Evolutionary conservation across 2,113 vertebrate species (phyloP).

Genomic region (Xyrauchen texanus): DNA sequence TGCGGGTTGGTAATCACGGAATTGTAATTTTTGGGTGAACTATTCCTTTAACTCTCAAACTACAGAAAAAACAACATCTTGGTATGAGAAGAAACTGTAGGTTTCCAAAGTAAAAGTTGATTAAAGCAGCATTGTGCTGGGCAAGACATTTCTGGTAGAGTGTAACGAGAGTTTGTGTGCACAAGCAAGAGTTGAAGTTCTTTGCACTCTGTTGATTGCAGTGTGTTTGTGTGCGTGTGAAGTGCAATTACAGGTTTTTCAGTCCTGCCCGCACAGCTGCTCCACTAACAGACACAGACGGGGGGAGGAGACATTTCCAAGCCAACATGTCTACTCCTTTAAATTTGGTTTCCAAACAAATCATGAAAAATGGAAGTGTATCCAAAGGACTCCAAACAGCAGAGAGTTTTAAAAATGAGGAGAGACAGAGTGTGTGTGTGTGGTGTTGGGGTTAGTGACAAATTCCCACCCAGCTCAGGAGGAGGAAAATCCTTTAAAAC

Average conservation of each 20-base stretch:
- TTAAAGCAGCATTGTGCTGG: not conserved
- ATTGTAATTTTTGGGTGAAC: too few species aligned
- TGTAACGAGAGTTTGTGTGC: constrained; percentile 26
- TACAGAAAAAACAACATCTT: not conserved
- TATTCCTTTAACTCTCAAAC: not conserved
- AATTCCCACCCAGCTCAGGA: constrained; percentile 44
- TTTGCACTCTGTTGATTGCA: constrained; percentile 48
- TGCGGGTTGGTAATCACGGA: too few species aligned
- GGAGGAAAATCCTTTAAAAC: constrained; percentile 41
- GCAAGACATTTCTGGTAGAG: not conserved
- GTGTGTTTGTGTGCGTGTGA: constrained; percentile 37
- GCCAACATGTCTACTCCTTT: not conserved
- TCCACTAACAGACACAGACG: constrained; percentile 24
- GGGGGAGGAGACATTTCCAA: not conserved
- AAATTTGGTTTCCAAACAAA: constrained; percentile 4
- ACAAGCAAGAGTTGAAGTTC: constrained; percentile 25
- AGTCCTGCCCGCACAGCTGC: constrained; percentile 71
- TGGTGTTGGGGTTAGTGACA: constrained; percentile 29
- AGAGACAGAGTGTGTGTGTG: constrained; percentile 2
- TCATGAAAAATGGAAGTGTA: not conserved
- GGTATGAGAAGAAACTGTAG: not conserved
- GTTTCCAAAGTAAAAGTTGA: too few species aligned
- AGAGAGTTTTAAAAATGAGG: not conserved
- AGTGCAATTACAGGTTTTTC: constrained; percentile 77
- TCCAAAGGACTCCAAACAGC: not conserved